Evolutionary conservation across 30 jellyfish, hydroid and myxozoan genomes (phyloP).

Genomic region (Sanderia malayensis): DNA sequence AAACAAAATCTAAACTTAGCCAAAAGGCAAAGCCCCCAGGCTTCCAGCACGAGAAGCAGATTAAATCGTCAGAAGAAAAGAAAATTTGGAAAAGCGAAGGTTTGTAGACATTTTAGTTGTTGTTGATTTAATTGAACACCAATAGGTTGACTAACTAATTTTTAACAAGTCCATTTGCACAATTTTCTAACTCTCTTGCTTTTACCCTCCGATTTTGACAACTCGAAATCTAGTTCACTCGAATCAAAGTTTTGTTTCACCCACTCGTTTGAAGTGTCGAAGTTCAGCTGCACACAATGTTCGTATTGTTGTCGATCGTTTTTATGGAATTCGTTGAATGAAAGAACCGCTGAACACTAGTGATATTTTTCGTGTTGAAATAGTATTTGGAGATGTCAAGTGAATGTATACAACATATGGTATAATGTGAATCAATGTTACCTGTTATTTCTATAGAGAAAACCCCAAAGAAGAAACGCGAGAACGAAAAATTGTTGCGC

Average conservation of each 20-base stretch:
- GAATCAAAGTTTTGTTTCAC: background rate
- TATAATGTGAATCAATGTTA: too few species aligned
- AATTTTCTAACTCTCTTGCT: background rate
- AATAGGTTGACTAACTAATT: background rate
- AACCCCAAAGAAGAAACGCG: conserved; percentile 13
- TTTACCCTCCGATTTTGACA: background rate
- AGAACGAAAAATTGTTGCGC: background rate
- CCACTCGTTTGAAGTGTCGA: background rate
- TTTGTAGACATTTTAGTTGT: background rate
- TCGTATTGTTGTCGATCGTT: too few species aligned
- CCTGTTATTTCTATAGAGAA: conserved; percentile 6
- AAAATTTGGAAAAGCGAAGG: conserved; percentile 61
- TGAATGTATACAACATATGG: too few species aligned
- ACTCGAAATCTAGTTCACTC: background rate
- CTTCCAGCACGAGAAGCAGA: conserved; percentile 12
- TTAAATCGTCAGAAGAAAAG: conserved; percentile 44
- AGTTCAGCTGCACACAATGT: too few species aligned
- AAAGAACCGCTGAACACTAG: too few species aligned
- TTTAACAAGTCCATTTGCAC: background rate
- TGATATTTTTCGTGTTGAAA: too few species aligned
- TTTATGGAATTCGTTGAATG: too few species aligned
- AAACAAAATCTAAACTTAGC: conserved; percentile 1
- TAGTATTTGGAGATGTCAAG: too few species aligned
- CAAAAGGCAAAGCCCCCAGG: background rate
- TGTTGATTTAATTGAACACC: background rate